Conservation (phyloP, 2,113 vertebrate genomes). For the Thunnus thynnus region DNA sequence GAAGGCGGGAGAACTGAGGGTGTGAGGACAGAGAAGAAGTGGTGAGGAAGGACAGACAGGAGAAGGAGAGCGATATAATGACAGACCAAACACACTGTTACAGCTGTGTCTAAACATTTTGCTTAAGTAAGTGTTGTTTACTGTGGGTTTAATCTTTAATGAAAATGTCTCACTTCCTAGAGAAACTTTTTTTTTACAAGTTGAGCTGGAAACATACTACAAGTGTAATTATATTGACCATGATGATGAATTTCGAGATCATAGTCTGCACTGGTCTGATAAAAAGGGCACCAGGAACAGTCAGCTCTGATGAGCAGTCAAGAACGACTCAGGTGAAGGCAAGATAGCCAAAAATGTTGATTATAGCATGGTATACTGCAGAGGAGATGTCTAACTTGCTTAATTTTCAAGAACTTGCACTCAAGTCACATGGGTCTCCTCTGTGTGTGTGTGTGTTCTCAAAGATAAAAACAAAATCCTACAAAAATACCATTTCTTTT, state of each 20-base stretch:
- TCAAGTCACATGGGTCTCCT: too few relatives aligned
- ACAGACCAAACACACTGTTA: neutral
- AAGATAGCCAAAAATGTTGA: neutral
- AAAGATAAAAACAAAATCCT: too few relatives aligned
- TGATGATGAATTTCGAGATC: neutral
- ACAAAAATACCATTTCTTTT: too few relatives aligned
- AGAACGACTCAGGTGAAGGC: neutral
- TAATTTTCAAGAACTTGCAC: too few relatives aligned
- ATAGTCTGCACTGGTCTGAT: neutral
- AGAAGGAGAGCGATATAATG: neutral
- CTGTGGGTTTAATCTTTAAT: neutral
- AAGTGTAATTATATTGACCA: neutral
- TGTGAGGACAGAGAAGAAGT: neutral
- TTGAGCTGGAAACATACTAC: neutral
- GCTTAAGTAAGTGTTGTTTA: neutral
- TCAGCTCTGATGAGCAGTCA: neutral
- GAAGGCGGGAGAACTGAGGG: too few relatives aligned
- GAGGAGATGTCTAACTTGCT: neutral
- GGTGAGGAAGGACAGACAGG: neutral
- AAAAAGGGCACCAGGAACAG: neutral
- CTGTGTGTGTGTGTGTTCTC: too few relatives aligned
- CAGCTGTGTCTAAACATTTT: neutral
- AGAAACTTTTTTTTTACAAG: neutral
- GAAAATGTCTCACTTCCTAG: neutral
- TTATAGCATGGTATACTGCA: neutral